phyloP scores from a whole-genome alignment of 23 tunicate genomes.

The Halocynthia roretzi region DNA sequence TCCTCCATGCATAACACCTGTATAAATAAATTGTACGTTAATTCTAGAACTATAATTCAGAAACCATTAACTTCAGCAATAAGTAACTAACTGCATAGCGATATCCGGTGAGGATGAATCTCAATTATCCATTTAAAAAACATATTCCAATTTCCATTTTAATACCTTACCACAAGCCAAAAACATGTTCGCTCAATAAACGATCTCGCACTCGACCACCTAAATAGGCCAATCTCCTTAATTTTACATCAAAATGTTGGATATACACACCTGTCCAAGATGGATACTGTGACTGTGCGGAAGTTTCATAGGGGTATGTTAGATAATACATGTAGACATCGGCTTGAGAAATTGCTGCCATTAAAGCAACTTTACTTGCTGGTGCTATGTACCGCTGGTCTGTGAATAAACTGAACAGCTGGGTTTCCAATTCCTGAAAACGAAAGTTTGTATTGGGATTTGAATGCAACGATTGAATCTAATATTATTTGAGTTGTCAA shows the following conservation, averaged over 20 bases:
- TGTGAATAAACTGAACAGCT: slow-evolving; percentile 21
- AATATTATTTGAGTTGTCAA: neutral
- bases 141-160: too few species aligned
- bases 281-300: slow-evolving; percentile 27
- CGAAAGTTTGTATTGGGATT: neutral
- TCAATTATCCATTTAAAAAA: too few species aligned
- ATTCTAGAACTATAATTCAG: neutral
- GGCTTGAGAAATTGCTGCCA: slow-evolving; percentile 1
- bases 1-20: slow-evolving; percentile 43
- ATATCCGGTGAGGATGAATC: too few species aligned
- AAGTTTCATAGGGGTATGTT: slow-evolving; percentile 11
- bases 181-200: too few species aligned
- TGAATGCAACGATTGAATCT: neutral
- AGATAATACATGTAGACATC: slow-evolving; percentile 26
- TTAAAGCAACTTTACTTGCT: slow-evolving; percentile 22
- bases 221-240: too few species aligned
- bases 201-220: too few species aligned
- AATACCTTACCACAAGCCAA: too few species aligned
- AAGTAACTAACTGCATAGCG: too few species aligned
- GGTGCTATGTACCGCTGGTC: slow-evolving; percentile 36
- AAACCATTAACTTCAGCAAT: too few species aligned
- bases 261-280: slow-evolving; percentile 25
- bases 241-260: neutral
- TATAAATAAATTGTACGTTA: neutral
- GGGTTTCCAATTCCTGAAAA: slow-evolving; percentile 33